Conservation (phyloP, 2,888 invertebrate genomes). For the Crioceris asparagi region DNA sequence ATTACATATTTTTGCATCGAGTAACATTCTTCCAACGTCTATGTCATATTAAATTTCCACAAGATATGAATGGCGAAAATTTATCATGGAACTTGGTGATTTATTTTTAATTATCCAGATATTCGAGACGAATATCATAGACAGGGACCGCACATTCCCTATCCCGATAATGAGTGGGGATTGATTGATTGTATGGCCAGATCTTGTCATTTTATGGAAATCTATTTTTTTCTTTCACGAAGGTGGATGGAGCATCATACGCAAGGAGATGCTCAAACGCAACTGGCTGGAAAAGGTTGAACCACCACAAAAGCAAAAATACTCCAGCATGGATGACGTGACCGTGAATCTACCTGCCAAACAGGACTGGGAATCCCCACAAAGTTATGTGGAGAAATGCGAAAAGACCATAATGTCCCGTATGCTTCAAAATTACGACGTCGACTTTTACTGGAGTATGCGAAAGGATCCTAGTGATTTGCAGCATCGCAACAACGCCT, state of each 20-base stretch:
- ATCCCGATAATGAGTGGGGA: too few relatives aligned
- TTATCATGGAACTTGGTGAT: too few relatives aligned
- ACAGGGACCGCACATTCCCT: too few relatives aligned
- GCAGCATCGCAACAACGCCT: slow-evolving; percentile 47
- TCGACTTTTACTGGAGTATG: slow-evolving; percentile 85
- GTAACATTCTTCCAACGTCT: too few relatives aligned
- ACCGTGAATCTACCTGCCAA: slow-evolving; percentile 33
- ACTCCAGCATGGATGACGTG: slow-evolving; percentile 29
- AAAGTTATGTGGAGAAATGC: slow-evolving; percentile 47
- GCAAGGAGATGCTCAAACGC: slow-evolving; percentile 55
- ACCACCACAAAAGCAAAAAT: slow-evolving; percentile 21
- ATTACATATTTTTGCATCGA: too few relatives aligned
- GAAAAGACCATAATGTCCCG: slow-evolving; percentile 57
- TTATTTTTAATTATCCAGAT: too few relatives aligned
- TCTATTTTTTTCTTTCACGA: slow-evolving; percentile 1
- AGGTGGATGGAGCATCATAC: slow-evolving; percentile 60
- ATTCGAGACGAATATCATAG: too few relatives aligned
- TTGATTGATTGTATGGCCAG: too few relatives aligned
- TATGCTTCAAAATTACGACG: slow-evolving; percentile 66
- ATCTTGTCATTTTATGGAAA: too few relatives aligned
- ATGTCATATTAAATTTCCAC: too few relatives aligned
- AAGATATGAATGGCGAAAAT: too few relatives aligned
- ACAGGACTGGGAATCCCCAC: slow-evolving; percentile 35
- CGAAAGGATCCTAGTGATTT: slow-evolving; percentile 73
- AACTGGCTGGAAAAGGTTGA: slow-evolving; percentile 66